Evolutionary conservation across 1,140 invertebrate species (phyloP).

Genomic region (Sitophilus oryzae): DNA sequence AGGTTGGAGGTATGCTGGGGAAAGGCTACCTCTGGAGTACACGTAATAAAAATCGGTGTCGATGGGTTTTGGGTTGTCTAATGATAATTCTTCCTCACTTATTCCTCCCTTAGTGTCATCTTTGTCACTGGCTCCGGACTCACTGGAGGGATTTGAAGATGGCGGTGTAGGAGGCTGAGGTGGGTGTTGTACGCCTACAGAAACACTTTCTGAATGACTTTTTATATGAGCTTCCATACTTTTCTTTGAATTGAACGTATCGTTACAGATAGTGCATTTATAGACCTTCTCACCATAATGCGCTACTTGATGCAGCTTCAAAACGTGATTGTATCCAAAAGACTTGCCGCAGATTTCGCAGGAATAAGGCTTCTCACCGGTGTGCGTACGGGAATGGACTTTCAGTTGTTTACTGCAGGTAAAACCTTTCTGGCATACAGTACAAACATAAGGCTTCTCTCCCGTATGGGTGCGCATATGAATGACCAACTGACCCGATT

Average conservation of each 20-base stretch:
- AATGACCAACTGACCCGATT: slow-evolving; percentile 79
- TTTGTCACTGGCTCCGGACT: slow-evolving; percentile 46
- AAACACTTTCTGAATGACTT: slow-evolving; percentile 69
- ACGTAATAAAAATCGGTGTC: slow-evolving; percentile 39
- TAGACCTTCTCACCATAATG: slow-evolving; percentile 89
- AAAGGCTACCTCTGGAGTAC: slow-evolving; percentile 30
- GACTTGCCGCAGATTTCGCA: slow-evolving; percentile 76
- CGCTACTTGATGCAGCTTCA: slow-evolving; percentile 83
- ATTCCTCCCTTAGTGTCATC: slow-evolving; percentile 43
- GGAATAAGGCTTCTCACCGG: slow-evolving; percentile 70
- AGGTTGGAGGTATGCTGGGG: slow-evolving; percentile 42
- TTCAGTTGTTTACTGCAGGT: slow-evolving; percentile 87
- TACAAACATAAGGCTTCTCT: slow-evolving; percentile 86
- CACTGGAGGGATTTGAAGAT: slow-evolving; percentile 34
- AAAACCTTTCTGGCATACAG: slow-evolving; percentile 77
- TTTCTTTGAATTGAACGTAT: slow-evolving; percentile 84
- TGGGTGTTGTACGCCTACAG: slow-evolving; percentile 42
- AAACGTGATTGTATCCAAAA: slow-evolving; percentile 73
- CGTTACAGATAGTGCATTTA: slow-evolving; percentile 83
- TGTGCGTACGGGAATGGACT: slow-evolving; percentile 77
- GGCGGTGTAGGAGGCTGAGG: slow-evolving; percentile 34
- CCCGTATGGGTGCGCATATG: slow-evolving; percentile 84
- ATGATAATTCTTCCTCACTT: slow-evolving; percentile 8
- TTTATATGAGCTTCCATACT: slow-evolving; percentile 85
- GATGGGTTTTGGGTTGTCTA: neutral